Evolutionary conservation across 2,888 invertebrate species (phyloP), one percentile per base, ranked within the genome.

Genomic region (Nyleta sp.): DNA sequence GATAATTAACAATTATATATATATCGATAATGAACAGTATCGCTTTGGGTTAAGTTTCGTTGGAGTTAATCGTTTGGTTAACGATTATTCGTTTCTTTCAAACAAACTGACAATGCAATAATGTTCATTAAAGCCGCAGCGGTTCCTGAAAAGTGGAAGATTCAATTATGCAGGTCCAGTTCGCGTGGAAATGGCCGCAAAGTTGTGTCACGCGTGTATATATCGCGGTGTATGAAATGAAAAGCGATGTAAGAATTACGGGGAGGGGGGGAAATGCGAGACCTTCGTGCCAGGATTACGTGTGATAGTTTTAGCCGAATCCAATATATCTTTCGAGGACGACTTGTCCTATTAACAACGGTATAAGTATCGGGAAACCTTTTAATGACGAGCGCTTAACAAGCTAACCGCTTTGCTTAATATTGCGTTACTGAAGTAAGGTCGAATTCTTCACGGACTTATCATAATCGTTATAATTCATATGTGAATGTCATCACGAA

Each of bases 321-420:
- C 83, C 84, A 85, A 87, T 87, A 84, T 83, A 78, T 76, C 71
- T 78, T 79, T 79, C 83, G 86, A 86, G 84, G 87, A 78, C 83
- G 83, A 77, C 79, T 86, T 85, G 86, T 86, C 84, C 82, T 84
- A 86, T 87, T 86, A 87, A 82, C 80, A 76, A 73, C 74, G 81
- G 81, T 82, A 81, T 84, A 83, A 84, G 75, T 84, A 82, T 81
- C 59, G 81, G 77, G 87, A 89, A 89, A 83, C 87, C 88, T 84
- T 83, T 81, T 68, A 81, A 84, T 78, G 50, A 83, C 82, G 80
- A 80, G 77, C 80, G 78, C 82, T 83, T 83, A 84, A 85, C 81
- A 82, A 83, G 86, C 84, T 84, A 81, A 78, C 78, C 77, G 68
- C 68, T 80, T 84, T 85, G 83, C 72, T 73, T 82, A 83, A 84